Evolutionary conservation across 2,797 vertebrate species (phyloP).

Genomic region (Pteropus rufus): DNA sequence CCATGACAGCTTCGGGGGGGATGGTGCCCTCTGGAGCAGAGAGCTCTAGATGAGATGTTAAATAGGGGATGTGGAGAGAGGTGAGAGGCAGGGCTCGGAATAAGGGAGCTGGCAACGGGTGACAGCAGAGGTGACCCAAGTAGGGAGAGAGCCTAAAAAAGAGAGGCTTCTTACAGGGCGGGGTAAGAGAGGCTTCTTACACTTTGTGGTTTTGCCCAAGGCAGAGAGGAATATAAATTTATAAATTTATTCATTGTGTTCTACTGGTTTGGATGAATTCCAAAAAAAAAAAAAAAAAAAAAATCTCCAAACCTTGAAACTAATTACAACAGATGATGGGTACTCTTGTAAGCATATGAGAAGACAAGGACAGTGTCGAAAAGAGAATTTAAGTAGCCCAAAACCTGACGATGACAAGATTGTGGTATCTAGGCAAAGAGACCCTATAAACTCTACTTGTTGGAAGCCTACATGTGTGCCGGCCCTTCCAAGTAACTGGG

Average conservation of each 20-base stretch:
- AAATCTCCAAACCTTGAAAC: neutral
- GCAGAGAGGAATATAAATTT: neutral
- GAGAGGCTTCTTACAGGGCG: neutral
- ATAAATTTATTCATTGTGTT: constrained; percentile 30
- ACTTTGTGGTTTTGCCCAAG: neutral
- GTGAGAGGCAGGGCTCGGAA: neutral
- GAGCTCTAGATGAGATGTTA: neutral
- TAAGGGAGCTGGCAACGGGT: neutral
- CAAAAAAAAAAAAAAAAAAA: neutral
- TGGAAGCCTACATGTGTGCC: neutral
- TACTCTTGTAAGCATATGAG: neutral
- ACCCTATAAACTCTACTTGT: neutral
- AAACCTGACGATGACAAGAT: neutral
- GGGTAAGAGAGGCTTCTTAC: neutral
- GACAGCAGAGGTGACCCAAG: neutral
- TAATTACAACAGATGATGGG: neutral
- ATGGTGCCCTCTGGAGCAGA: neutral
- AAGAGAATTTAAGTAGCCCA: neutral
- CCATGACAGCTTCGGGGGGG: neutral
- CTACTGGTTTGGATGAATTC: neutral
- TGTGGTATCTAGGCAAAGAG: neutral
- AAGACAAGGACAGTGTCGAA: neutral
- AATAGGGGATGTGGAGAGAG: neutral
- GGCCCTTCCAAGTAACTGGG: neutral
- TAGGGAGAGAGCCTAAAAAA: neutral